Conservation (phyloP, 2,113 vertebrate genomes). For the Ctenomys sociabilis region DNA sequence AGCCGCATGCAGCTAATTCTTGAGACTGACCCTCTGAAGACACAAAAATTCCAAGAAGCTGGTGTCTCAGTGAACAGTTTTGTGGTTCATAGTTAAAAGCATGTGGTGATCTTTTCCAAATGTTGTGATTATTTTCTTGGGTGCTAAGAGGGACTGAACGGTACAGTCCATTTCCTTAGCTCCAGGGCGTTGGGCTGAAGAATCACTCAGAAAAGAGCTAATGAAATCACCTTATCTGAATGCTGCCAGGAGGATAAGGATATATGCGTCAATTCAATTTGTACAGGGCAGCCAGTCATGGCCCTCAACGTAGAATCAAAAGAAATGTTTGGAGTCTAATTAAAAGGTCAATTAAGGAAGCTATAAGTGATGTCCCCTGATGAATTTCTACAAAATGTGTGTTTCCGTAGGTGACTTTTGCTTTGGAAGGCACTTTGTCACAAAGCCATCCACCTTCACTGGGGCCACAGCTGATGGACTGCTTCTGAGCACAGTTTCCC, state of each 20-base stretch:
- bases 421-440: not conserved
- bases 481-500: not conserved
- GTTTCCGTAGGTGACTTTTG: slow-evolving; percentile 66
- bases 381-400: slow-evolving; percentile 62
- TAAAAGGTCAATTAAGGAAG: slow-evolving; percentile 78
- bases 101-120: slow-evolving; percentile 74
- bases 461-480: not conserved
- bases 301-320: slow-evolving; percentile 73
- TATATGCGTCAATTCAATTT: slow-evolving; percentile 77
- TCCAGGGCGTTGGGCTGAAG: slow-evolving; percentile 71
- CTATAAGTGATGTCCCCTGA: slow-evolving; percentile 58
- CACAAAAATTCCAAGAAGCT: no score
- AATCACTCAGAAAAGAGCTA: slow-evolving; percentile 77
- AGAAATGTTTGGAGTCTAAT: slow-evolving; percentile 77
- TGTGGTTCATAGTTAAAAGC: slow-evolving; percentile 51
- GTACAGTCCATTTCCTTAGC: slow-evolving; percentile 68
- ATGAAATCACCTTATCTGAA: slow-evolving; percentile 84
- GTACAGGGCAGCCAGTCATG: slow-evolving; percentile 57
- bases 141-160: slow-evolving; percentile 63
- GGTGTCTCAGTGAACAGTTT: no score
- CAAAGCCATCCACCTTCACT: not conserved
- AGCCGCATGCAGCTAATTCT: slow-evolving; percentile 57
- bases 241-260: slow-evolving; percentile 76
- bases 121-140: slow-evolving; percentile 81
- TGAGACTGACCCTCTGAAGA: not conserved